Evolutionary conservation across 2,797 vertebrate species (phyloP), one percentile per base, ranked within the genome.

Genomic region (Aratinga solstitialis): DNA sequence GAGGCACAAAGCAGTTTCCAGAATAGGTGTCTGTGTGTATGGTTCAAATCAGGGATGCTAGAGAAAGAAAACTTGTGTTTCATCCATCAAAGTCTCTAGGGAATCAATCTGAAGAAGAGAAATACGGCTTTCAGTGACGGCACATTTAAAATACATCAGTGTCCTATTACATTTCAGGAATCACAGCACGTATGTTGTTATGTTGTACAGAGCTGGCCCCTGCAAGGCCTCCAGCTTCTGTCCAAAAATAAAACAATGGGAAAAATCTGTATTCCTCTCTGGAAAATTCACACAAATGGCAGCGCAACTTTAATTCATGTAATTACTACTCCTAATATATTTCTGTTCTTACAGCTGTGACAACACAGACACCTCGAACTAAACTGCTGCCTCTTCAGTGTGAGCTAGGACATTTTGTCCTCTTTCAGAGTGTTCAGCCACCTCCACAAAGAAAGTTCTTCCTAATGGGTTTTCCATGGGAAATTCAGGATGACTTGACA

Each of bases 321-420:
- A 94, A 97, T 96, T 93, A 95, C 38, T 36, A 11, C 68, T 83
- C 56, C 11, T 91, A 90, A 76, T 65, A 38, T 47, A 74, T 82
- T 82, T 94, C 84, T 92, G 65, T 93, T 89, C 92, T 83, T 90
- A 84, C 95, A 96, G 93, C 95, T 96, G 96, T 45, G 88, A 11
- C 72, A 87, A 61, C 43, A 20, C 48, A 36, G 83, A 34, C 59
- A 50, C 42, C 68, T 94, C 14, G 0, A 74, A 84, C 66, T 29
- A 11, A n/a, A 15, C 47, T 26, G 36, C 58, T 86, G 84, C 36
- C 69, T 48, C 62, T 62, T 65, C 76, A 77, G 20, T 2, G 12
- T 27, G 48, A 87, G 42, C 87, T 43, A 80, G 93, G 83, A 95
- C 45, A 0, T 58, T 62, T 26, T 89, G 91, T 94, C 65, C 87